A percentile compares a stretch with the other conserved stretches of the same genome.
Conservation (phyloP, 2,888 invertebrate species). For the Eilema sororculum region DNA sequence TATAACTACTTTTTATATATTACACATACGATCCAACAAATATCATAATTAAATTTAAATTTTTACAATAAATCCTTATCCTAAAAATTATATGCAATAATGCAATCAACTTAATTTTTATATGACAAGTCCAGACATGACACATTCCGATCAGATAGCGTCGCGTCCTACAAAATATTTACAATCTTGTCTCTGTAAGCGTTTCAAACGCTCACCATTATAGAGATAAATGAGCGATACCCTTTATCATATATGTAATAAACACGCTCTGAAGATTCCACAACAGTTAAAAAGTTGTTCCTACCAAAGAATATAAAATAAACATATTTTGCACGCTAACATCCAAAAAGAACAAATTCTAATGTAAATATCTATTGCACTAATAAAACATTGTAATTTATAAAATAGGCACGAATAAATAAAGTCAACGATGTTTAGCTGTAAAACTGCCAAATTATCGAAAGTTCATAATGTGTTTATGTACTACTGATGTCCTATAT, state of each 20-base stretch:
- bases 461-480: slow-evolving; percentile 28
- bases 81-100: slow-evolving; percentile 66
- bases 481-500: slow-evolving; percentile 22
- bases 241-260: slow-evolving; percentile 40
- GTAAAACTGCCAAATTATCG: slow-evolving; percentile 22
- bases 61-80: slow-evolving; percentile 81
- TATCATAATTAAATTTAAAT: slow-evolving; percentile 81
- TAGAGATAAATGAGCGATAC: slow-evolving; percentile 51
- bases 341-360: slow-evolving; percentile 40
- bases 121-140: slow-evolving; percentile 53
- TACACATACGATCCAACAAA: slow-evolving; percentile 82
- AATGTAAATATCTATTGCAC: slow-evolving; percentile 49
- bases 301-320: slow-evolving; percentile 34
- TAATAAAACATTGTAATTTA: slow-evolving; percentile 40
- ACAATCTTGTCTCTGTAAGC: slow-evolving; percentile 57
- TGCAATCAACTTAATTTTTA: slow-evolving; percentile 60
- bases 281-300: slow-evolving; percentile 44
- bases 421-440: slow-evolving; percentile 24
- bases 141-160: slow-evolving; percentile 32
- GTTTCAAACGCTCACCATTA: slow-evolving; percentile 63
- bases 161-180: slow-evolving; percentile 55
- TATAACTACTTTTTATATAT: slow-evolving; percentile 79
- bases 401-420: slow-evolving; percentile 53
- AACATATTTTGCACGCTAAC: slow-evolving; percentile 36
- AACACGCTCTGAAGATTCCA: slow-evolving; percentile 41